These are phyloP conservation scores for Danio jaintianensis DNA, from an alignment of 2,797 vertebrate species.

Conservation along the genomic window DNA sequence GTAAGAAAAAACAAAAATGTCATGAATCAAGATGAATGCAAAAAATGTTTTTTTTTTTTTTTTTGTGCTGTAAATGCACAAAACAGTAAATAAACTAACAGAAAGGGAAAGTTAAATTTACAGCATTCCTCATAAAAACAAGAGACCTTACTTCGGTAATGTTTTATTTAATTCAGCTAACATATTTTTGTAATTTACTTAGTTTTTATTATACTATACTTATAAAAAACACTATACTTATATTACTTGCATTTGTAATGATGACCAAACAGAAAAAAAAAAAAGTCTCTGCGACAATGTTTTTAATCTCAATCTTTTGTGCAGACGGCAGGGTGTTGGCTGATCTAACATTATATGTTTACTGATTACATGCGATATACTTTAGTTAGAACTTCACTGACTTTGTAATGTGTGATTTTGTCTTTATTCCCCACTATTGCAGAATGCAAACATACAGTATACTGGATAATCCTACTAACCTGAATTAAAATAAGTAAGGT, in stretches of 20 bases:
- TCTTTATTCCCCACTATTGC: neutral
- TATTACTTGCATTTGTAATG: neutral
- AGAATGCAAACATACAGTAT: neutral
- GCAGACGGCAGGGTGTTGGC: neutral
- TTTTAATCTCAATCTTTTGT: neutral
- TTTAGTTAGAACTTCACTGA: neutral
- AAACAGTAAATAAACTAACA: neutral
- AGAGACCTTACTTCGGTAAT: neutral
- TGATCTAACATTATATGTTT: neutral
- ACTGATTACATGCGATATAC: neutral
- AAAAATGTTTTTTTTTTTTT: no score
- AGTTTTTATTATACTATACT: neutral
- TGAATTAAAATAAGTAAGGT: neutral
- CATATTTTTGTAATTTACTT: neutral
- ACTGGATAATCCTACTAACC: neutral
- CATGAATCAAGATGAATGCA: neutral
- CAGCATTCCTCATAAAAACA: neutral
- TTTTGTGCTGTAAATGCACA: neutral
- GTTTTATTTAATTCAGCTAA: no score
- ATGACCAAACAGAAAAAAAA: neutral
- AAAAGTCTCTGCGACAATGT: neutral
- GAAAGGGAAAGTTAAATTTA: neutral
- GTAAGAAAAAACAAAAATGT: neutral
- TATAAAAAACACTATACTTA: no score
- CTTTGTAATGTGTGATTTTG: neutral